Conservation (phyloP, 1,140 invertebrate species). For the Potamilus streckersoni region DNA sequence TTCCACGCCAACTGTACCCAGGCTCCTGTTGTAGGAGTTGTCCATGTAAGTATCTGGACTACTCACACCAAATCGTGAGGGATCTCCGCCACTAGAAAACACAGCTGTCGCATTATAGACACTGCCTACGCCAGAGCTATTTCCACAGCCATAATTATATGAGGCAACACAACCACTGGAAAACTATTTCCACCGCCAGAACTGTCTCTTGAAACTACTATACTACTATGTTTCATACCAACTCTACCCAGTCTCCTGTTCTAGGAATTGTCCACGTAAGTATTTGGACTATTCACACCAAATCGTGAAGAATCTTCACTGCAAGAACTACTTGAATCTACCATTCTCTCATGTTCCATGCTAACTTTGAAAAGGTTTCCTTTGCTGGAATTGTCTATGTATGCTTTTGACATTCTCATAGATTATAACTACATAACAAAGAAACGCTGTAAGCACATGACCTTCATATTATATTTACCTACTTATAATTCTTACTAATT, state of each 20-base stretch:
- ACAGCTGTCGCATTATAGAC: not conserved
- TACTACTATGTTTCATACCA: constrained; percentile 32
- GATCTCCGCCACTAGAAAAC: not conserved
- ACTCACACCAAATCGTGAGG: not conserved
- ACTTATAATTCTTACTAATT: no score
- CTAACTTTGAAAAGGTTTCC: constrained; percentile 34
- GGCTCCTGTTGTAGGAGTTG: constrained; percentile 35
- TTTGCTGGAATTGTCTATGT: constrained; percentile 44
- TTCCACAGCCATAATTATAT: not conserved
- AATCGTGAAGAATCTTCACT: not conserved
- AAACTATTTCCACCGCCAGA: no score
- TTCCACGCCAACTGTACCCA: constrained; percentile 39
- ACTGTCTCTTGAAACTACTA: constrained; percentile 13
- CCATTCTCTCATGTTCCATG: constrained; percentile 25
- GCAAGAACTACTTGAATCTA: constrained; percentile 12
- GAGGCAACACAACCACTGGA: no score
- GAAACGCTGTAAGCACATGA: no score
- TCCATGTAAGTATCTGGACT: constrained; percentile 38
- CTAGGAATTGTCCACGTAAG: constrained; percentile 39
- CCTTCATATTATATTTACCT: no score
- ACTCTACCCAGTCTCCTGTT: constrained; percentile 43
- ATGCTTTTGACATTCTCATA: not conserved
- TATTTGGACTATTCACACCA: constrained; percentile 20
- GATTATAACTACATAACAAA: no score
- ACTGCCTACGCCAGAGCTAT: not conserved